Base-by-base conservation (phyloP, 1,140 invertebrate species). In the Lepidostoma basale region DNA sequence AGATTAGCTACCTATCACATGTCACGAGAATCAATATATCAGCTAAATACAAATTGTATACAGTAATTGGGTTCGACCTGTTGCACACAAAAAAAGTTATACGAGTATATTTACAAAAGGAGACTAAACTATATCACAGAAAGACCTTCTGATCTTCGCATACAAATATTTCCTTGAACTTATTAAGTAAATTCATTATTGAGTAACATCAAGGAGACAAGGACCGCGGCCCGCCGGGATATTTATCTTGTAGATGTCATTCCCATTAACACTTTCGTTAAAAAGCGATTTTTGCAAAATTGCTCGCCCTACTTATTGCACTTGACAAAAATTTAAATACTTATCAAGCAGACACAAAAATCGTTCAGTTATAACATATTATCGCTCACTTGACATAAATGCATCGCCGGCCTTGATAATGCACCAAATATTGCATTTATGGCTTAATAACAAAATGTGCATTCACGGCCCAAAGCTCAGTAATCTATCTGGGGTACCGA, bases 361-460 rank as follows among this genome's bases (percentile, higher is more conserved):
- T 23, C 36, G 20, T 23, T 49, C 45, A n/a, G 45, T 49, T 49
- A 49, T 16, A 56, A 33, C 62, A 25, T 20, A 5, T n/a, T 67
- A 45, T 67, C 36, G 42, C 45, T 42, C 30, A 42, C 54, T 66
- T 67, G 65, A 67, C 65, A 67, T 33, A 67, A 20, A 67, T 67
- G 52, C 40, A 59, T 16, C 16, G 9, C 8, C 42, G 33, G 18
- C 65, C 65, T 58, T 67, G 65, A 67, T 67, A 58, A 20, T 67
- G 65, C 28, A 67, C 28, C 54, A 67, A 56, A 54, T 66, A 23
- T 56, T 64, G 47, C 54, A 67, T 16, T 26, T 23, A 22, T 30
- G 52, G 6, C 10, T 18, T 18, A 47, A 47, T 14, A 3, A 40
- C 16, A 12, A n/a, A 10, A 40, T 2, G 3, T 40, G 12, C 10